A percentile compares a stretch with the other conserved stretches of the same genome.
phyloP scores from a whole-genome alignment of 2,113 vertebrate species.

The Connochaetes taurinus region DNA sequence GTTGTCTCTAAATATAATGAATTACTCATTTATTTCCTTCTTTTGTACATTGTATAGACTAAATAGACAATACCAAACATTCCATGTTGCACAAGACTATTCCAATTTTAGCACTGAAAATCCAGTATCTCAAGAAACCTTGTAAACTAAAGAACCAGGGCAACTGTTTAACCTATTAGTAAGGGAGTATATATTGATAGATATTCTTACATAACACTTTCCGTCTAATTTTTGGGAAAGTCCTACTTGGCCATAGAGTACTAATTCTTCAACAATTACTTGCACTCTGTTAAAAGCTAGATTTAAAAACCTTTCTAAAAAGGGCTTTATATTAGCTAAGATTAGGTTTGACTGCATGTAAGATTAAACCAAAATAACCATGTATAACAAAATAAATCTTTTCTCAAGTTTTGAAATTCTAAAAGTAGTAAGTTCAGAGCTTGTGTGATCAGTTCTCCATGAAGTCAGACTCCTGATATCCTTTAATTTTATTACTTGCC shows the following conservation, averaged over 20 bases:
- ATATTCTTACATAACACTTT: neutral
- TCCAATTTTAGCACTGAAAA: neutral
- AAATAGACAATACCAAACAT: neutral
- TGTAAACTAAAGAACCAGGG: too few species aligned
- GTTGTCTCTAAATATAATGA: neutral
- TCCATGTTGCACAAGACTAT: neutral
- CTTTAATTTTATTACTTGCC: neutral
- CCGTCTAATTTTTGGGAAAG: neutral
- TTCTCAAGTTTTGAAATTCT: neutral
- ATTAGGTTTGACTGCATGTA: neutral
- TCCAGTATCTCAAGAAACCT: neutral
- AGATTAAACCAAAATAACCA: neutral
- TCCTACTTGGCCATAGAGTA: neutral
- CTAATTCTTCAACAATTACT: neutral
- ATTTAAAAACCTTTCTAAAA: neutral
- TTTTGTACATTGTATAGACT: neutral
- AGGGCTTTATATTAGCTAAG: neutral
- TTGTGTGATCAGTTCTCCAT: neutral
- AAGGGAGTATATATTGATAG: neutral
- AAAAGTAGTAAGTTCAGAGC: neutral
- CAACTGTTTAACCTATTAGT: neutral
- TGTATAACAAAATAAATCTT: neutral
- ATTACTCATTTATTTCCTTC: neutral
- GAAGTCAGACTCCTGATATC: neutral
- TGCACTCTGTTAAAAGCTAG: neutral